phyloP scores from a whole-genome alignment of 1,140 invertebrate species.

The Aporrectodea caliginosa region DNA sequence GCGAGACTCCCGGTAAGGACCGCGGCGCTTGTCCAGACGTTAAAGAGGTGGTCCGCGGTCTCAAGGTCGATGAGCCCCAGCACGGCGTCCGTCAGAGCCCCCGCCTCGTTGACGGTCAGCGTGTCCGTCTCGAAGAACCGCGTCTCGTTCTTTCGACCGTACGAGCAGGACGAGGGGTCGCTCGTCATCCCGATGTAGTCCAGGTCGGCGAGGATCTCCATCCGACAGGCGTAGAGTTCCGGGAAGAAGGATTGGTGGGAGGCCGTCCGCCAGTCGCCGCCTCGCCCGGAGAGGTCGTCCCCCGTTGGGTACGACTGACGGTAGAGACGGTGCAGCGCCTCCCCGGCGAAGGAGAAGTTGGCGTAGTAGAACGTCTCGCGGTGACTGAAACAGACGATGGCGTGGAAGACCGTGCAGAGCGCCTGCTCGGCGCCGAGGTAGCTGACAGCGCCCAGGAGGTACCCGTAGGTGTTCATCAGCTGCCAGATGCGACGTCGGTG shows the following conservation, averaged over 20 bases:
- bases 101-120: conserved; percentile 15
- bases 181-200: conserved; percentile 23
- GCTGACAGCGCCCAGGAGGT: conserved; percentile 18
- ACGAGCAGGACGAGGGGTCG: conserved; percentile 24
- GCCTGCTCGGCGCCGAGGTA: conserved; percentile 22
- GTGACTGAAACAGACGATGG: conserved; percentile 23
- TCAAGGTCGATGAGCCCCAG: neutral
- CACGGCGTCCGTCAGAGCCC: neutral
- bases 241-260: conserved; percentile 28
- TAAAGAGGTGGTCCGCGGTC: neutral
- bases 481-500: neutral
- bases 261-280: conserved; percentile 22
- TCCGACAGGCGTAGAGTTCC: conserved; percentile 21
- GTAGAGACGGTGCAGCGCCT: conserved; percentile 22
- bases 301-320: conserved; percentile 13
- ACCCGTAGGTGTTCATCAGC: conserved; percentile 18
- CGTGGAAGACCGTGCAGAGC: conserved; percentile 19
- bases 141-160: conserved; percentile 31
- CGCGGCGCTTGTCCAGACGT: neutral
- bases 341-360: conserved; percentile 24
- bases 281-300: neutral
- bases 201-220: conserved; percentile 30
- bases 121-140: conserved; percentile 19
- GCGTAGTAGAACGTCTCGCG: conserved; percentile 25
- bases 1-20: neutral